phyloP scores from a whole-genome alignment of 1,140 invertebrate species.

The Pollicipes pollicipes region DNA sequence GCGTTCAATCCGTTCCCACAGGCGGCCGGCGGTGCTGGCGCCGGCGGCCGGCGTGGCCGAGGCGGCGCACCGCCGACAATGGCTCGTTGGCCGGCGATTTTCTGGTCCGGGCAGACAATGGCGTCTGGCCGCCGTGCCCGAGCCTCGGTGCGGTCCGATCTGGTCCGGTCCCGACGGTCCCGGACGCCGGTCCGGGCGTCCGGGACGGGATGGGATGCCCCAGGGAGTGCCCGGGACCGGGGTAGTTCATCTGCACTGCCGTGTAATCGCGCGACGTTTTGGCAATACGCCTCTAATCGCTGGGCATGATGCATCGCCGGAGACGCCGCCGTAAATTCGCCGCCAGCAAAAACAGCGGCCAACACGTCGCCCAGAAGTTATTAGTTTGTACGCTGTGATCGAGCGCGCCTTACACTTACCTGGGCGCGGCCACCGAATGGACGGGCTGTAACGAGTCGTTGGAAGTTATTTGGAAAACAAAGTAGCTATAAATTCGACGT shows the following conservation, averaged over 20 bases:
- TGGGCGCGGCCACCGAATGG: background rate
- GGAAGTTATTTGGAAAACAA: background rate
- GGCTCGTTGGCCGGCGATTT: background rate
- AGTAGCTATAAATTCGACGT: background rate
- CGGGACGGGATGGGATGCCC: no score
- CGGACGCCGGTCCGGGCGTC: no score
- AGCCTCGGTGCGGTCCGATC: no score
- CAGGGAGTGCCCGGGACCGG: no score
- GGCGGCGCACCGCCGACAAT: background rate
- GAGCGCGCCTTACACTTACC: background rate
- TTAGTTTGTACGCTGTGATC: background rate
- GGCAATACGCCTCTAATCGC: background rate
- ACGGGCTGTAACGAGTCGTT: background rate
- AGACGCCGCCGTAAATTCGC: background rate
- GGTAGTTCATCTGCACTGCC: no score
- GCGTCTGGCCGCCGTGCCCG: background rate
- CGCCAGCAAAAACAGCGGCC: background rate
- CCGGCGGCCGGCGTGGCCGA: no score
- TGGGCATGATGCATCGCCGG: background rate
- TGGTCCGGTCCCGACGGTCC: no score
- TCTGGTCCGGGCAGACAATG: background rate
- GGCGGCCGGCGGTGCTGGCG: no score
- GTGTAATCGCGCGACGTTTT: background rate
- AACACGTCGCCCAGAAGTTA: background rate
- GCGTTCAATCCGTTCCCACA: no score